Evolutionary conservation across 2,888 invertebrate species (phyloP).

Genomic region (Altica lythri): DNA sequence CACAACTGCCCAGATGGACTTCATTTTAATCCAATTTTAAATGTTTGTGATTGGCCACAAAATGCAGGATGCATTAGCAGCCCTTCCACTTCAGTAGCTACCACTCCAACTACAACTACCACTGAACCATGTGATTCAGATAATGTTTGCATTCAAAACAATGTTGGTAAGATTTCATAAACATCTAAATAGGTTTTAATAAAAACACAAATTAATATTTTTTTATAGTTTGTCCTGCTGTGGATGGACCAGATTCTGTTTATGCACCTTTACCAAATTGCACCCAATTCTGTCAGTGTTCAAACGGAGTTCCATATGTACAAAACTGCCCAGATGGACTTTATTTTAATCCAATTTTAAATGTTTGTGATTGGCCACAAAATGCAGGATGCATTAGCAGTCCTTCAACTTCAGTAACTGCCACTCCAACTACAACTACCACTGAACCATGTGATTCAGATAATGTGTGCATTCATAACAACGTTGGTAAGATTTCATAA

Average conservation of each 20-base stretch:
- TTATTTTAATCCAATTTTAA: constrained; percentile 28
- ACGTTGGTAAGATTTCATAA: too few species aligned
- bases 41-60: constrained; percentile 29
- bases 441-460: too few species aligned
- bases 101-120: neutral
- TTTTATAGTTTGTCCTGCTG: constrained; percentile 20
- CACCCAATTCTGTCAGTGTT: constrained; percentile 31
- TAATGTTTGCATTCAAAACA: neutral
- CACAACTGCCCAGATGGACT: constrained; percentile 29
- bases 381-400: too few species aligned
- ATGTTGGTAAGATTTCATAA: neutral
- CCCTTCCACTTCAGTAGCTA: neutral
- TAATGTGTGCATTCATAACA: too few species aligned
- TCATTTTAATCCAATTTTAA: constrained; percentile 31
- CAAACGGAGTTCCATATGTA: constrained; percentile 26
- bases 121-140: neutral
- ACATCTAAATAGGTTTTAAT: neutral
- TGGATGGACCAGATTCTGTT: constrained; percentile 25
- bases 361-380: constrained; percentile 27
- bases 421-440: too few species aligned
- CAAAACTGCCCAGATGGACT: constrained; percentile 28
- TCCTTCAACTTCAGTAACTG: too few species aligned
- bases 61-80: constrained; percentile 21
- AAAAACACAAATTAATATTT: neutral
- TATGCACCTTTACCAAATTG: constrained; percentile 24